Evolutionary conservation across 2,888 invertebrate genomes (phyloP), one percentile per base, ranked within the genome.

Genomic region (Ceramica pisi): DNA sequence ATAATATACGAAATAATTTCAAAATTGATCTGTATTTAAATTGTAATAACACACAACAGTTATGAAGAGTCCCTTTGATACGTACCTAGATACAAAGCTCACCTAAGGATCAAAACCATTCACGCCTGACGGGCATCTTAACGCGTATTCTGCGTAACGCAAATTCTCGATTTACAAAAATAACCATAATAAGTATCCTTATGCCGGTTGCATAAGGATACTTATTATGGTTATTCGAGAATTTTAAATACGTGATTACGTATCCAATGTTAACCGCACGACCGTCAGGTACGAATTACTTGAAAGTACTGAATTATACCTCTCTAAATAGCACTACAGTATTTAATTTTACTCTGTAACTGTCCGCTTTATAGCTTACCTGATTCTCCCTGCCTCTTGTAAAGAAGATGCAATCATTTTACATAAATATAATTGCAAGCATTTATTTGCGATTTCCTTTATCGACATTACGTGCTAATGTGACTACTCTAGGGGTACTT

Each of bases 301-400:
- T 50, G 35, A 16, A 19, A 4, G 14, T 35, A 53, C 10, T 35
- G 14, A 57, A 21, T 53, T 9, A 26, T 56, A 68, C 41, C 41
- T 14, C 41, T 41, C 14, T 19, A 46, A 56, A 46, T 56, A 70
- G 31, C 38, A 76, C 68, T 78, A 62, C 21, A 19, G 7, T 56
- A 60, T 55, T 57, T 67, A n/a, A 55, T 56, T 67, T 59, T n/a
- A 71, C 65, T 60, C 73, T 66, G 38, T 38, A 70, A 48, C 51
- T 57, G 23, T 48, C 14, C 23, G 14, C n/a, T 60, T 48, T 53
- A 65, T 64, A 63, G 55, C 86, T 88, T 64, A 88, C 88, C 88
- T 88, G 79, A 16, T 19, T 46, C 31, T 86, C 76, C 76, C 69
- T 77, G 79, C 85, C 82, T 81, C 80, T 68, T 76, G 75, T 81